These are phyloP conservation scores for Homarus americanus DNA, from an alignment of 1,140 invertebrate genomes.

Conservation along the genomic window DNA sequence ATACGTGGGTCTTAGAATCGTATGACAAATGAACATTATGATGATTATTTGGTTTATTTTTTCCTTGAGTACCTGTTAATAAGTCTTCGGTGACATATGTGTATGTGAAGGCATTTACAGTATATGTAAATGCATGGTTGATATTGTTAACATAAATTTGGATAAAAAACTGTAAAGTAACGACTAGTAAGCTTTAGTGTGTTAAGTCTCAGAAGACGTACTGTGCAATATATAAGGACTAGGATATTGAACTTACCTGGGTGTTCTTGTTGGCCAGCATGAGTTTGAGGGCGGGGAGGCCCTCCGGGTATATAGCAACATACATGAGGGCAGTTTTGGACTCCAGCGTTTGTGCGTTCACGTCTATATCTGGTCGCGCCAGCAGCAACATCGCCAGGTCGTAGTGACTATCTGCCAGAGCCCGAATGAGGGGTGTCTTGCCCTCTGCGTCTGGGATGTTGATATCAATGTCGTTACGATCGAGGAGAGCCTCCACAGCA, in stretches of 20 bases:
- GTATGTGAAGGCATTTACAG: too few species aligned
- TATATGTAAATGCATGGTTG: too few species aligned
- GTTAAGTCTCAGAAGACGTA: too few species aligned
- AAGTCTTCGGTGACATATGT: too few species aligned
- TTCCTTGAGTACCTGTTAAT: too few species aligned
- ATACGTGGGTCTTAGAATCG: too few species aligned
- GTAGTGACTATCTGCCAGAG: slow-evolving; percentile 65
- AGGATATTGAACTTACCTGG: slow-evolving; percentile 35
- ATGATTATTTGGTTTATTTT: too few species aligned
- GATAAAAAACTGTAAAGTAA: too few species aligned
- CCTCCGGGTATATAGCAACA: slow-evolving; percentile 70
- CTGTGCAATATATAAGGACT: too few species aligned
- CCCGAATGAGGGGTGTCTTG: slow-evolving; percentile 70
- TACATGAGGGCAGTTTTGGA: slow-evolving; percentile 74
- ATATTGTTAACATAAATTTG: too few species aligned
- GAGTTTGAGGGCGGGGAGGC: slow-evolving; percentile 69
- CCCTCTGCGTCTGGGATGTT: slow-evolving; percentile 73
- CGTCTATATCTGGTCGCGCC: slow-evolving; percentile 66
- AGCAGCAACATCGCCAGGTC: slow-evolving; percentile 73
- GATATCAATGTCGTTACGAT: slow-evolving; percentile 61
- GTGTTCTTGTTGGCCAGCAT: slow-evolving; percentile 68
- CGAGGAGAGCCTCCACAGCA: slow-evolving; percentile 64
- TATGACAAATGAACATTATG: too few species aligned
- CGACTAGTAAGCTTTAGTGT: too few species aligned
- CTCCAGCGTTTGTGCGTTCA: slow-evolving; percentile 67